phyloP scores from a whole-genome alignment of 2,888 invertebrate species.

The Euplexia lucipara region DNA sequence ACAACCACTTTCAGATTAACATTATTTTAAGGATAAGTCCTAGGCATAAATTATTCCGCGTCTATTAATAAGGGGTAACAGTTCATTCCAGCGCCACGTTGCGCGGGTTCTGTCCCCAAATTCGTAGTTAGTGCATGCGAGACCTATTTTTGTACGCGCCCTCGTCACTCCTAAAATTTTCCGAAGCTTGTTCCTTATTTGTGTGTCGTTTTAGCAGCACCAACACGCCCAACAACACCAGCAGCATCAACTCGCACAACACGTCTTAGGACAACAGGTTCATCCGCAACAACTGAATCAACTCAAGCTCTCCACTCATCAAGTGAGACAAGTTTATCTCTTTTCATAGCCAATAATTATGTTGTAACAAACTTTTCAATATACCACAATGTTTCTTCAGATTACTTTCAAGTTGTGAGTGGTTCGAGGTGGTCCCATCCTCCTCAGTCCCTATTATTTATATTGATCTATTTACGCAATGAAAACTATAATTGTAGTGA shows the following conservation, averaged over 20 bases:
- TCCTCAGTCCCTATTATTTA: background rate
- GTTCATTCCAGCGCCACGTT: constrained; percentile 12
- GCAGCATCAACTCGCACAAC: constrained; percentile 80
- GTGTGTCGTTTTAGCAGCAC: constrained; percentile 60
- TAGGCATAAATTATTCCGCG: no score
- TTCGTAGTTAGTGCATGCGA: constrained; percentile 46
- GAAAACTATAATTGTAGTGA: no score
- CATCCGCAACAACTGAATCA: constrained; percentile 81
- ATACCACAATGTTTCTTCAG: background rate
- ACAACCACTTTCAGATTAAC: no score
- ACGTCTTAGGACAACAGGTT: constrained; percentile 78
- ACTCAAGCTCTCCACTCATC: constrained; percentile 82
- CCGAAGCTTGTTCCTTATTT: constrained; percentile 37
- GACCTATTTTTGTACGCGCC: constrained; percentile 26
- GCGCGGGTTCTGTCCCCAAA: constrained; percentile 1
- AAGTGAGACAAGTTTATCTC: constrained; percentile 69
- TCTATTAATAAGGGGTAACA: background rate
- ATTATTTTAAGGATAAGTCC: no score
- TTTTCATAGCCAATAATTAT: constrained; percentile 10
- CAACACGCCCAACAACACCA: constrained; percentile 66
- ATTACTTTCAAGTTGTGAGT: background rate
- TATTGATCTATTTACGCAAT: background rate
- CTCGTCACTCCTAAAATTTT: constrained; percentile 22
- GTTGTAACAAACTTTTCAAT: constrained; percentile 2
- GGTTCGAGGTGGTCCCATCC: background rate